Evolutionary conservation across 2,797 vertebrate genomes (phyloP), one percentile per base, ranked within the genome.

Genomic region (Rhinatrema bivittatum): DNA sequence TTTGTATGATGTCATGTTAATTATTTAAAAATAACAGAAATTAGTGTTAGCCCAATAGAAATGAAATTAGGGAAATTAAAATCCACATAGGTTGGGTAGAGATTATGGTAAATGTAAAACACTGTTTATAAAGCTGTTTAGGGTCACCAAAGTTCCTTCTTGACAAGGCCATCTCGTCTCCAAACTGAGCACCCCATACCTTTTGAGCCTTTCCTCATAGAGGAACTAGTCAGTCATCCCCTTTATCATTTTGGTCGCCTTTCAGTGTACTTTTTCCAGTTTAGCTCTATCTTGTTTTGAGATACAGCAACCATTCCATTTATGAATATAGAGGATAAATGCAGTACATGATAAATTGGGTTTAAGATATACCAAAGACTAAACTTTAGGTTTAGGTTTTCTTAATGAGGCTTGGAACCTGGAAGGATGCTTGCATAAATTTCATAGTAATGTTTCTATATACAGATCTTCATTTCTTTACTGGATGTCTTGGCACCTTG

Each of bases 31-130:
- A 33, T 13, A 13, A 11, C 6, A 14, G 22, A 14, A 33, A 20
- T 3, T 9, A 25, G 16, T n/a, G 11, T 16, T 29, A n/a, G 37
- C 25, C 34, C 46, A 54, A 49, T 50, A 30, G 50, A 37, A 16
- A 36, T 34, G 38, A 41, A 48, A 16, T 16, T n/a, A 24, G 9
- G 6, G 16, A 25, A 47, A n/a, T n/a, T n/a, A n/a, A n/a, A n/a
- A n/a, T n/a, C n/a, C n/a, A n/a, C n/a, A n/a, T n/a, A n/a, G n/a
- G n/a, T n/a, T n/a, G n/a, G n/a, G n/a, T n/a, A n/a, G n/a, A n/a
- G n/a, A n/a, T n/a, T n/a, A n/a, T n/a, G 40, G 44, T 14, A 67
- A 53, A 68, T 14, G 19, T 35, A 55, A 60, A 35, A 39, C 28
- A 34, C 19, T 9, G 5, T 36, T 23, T n/a, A 32, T 37, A 42